Evolutionary conservation across 2,888 invertebrate species (phyloP), one percentile per base, ranked within the genome.

Genomic region (Ochropleura leucogaster): DNA sequence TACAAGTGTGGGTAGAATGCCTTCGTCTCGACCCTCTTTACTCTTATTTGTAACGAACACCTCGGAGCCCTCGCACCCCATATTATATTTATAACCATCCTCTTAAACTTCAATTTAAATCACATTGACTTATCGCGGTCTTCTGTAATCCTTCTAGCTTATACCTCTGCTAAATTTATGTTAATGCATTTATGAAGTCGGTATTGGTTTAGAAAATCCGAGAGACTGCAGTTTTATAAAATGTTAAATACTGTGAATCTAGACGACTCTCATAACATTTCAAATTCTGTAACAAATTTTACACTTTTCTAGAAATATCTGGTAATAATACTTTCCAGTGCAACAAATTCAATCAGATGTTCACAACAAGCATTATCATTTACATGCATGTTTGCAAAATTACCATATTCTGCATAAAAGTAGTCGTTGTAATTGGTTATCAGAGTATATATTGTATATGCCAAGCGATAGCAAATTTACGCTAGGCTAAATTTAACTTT

Each of bases 21-120:
- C 89, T 89, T 88, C 88, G 88, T 85, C 86, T 88, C 92, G 90
- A 89, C 90, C 90, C 91, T 90, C 89, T 88, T 89, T 89, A 87
- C 88, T 90, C 87, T 90, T 91, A 89, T 90, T 90, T 89, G 87
- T 88, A 83, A 84, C 88, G 86, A 82, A 84, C 80, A 84, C 81
- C 73, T 80, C 68, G 69, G 62, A 77, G 70, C 81, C 84, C 83
- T 86, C 84, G 82, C 85, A 85, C 85, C 86, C 86, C 82, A 88
- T 85, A 85, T 63, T 87, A 85, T 88, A 90, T 87, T 87, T 85
- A 87, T 85, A 88, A 78, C 74, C 81, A 82, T 85, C 81, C 82
- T 86, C 83, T 87, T 85, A 82, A 86, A 84, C 82, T 85, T 81
- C 73, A 74, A 85, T 80, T 85, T 84, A 77, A 74, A 85, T 74